Conservation (phyloP, 2,888 invertebrate species). For the Drosophila colorata region DNA sequence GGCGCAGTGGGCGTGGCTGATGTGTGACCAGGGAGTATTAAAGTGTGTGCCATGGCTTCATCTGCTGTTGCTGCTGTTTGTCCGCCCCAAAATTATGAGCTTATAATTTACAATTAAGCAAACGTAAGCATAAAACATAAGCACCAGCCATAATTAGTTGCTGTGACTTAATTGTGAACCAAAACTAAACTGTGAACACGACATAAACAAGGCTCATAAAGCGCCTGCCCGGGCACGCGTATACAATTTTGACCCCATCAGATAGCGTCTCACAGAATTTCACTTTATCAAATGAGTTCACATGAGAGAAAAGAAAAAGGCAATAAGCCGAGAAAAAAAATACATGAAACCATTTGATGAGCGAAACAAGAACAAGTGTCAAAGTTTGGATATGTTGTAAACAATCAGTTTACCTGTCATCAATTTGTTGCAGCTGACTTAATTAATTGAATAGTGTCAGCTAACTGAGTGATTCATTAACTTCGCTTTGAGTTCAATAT, state of each 20-base stretch:
- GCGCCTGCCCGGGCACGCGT: neutral
- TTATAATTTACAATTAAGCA: slow-evolving; percentile 78
- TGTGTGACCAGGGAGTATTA: slow-evolving; percentile 68
- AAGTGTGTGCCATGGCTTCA: slow-evolving; percentile 51
- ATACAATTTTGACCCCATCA: slow-evolving; percentile 49
- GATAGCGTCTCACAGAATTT: slow-evolving; percentile 34
- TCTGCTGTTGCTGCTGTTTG: slow-evolving; percentile 11
- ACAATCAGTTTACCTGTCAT: slow-evolving; percentile 37
- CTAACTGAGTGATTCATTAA: slow-evolving; percentile 40
- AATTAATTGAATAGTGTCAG: slow-evolving; percentile 46
- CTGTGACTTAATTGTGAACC: slow-evolving; percentile 58
- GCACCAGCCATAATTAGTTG: slow-evolving; percentile 63
- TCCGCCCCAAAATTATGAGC: slow-evolving; percentile 62
- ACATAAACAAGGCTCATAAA: slow-evolving; percentile 32
- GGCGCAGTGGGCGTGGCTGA: slow-evolving; percentile 35
- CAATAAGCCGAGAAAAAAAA: slow-evolving; percentile 8
- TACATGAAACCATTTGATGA: slow-evolving; percentile 7
- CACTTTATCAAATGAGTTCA: slow-evolving; percentile 40
- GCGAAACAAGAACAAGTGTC: slow-evolving; percentile 3
- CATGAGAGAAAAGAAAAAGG: slow-evolving; percentile 4
- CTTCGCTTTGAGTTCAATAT: slow-evolving; percentile 28
- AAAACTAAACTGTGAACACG: slow-evolving; percentile 54
- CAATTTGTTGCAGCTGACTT: slow-evolving; percentile 37
- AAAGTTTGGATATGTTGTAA: slow-evolving; percentile 10
- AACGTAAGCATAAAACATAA: slow-evolving; percentile 70